Evolutionary conservation across 2,888 invertebrate genomes (phyloP).

Genomic region (Pinctada fucata): DNA sequence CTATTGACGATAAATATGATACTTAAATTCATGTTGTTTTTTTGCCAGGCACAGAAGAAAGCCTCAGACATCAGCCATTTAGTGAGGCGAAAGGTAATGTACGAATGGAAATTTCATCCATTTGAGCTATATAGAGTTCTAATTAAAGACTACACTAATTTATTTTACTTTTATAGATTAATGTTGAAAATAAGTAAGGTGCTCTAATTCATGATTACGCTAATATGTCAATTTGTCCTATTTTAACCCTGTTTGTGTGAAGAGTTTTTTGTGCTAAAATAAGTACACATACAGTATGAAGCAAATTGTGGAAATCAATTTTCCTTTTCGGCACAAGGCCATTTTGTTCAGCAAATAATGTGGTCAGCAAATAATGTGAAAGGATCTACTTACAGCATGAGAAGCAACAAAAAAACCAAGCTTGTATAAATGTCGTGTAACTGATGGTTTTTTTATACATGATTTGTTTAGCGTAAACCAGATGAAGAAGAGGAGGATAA

Average conservation of each 20-base stretch:
- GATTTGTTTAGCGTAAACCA: slow-evolving; percentile 59
- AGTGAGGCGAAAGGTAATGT: slow-evolving; percentile 65
- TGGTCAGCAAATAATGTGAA: no score
- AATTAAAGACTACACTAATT: not conserved
- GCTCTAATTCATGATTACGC: no score
- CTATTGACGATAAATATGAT: no score
- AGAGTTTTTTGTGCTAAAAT: not conserved
- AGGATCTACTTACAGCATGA: no score
- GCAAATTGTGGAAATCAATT: no score
- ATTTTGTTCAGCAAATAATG: no score
- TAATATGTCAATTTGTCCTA: not conserved
- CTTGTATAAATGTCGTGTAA: no score
- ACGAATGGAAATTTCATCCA: not conserved
- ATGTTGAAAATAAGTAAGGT: no score
- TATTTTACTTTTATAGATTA: not conserved
- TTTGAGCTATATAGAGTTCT: not conserved
- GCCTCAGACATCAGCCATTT: slow-evolving; percentile 65
- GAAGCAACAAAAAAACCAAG: no score
- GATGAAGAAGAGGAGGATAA: slow-evolving; percentile 50
- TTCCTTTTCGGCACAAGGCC: no score
- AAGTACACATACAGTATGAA: not conserved
- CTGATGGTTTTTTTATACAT: not conserved
- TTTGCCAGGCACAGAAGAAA: slow-evolving; percentile 52
- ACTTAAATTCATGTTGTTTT: not conserved
- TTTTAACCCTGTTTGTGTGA: not conserved